A percentile compares a stretch with the other conserved stretches of the same genome.
phyloP scores from a whole-genome alignment of 2,888 invertebrate genomes.

The Perithous albicinctus region DNA sequence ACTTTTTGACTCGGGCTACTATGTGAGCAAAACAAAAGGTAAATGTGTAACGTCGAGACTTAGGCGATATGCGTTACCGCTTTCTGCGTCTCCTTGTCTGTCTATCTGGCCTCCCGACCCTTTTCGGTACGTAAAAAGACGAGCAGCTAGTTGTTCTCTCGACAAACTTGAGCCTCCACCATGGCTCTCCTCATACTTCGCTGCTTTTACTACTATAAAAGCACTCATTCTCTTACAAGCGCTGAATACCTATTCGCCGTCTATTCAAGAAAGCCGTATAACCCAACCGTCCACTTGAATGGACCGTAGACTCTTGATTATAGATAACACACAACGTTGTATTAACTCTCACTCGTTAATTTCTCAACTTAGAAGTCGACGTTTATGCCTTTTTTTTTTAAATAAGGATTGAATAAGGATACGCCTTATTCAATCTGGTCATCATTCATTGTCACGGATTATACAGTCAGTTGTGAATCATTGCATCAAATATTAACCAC shows the following conservation, averaged over 20 bases:
- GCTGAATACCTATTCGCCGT: slow-evolving; percentile 9
- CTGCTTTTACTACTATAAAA: slow-evolving; percentile 11
- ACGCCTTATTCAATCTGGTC: too few species aligned
- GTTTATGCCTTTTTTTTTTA: background rate
- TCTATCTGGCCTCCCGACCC: background rate
- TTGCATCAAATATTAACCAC: too few species aligned
- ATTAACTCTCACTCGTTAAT: slow-evolving; percentile 35
- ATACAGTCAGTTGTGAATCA: too few species aligned
- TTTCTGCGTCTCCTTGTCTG: background rate
- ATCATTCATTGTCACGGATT: too few species aligned
- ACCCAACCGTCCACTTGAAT: slow-evolving; percentile 12
- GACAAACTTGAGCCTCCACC: slow-evolving; percentile 27
- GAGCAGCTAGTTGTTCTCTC: slow-evolving; percentile 26
- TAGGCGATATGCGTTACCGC: slow-evolving; percentile 11
- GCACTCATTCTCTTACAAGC: slow-evolving; percentile 32
- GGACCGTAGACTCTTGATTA: slow-evolving; percentile 38
- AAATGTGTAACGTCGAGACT: slow-evolving; percentile 33
- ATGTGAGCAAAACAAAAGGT: slow-evolving; percentile 29
- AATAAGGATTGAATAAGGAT: too few species aligned
- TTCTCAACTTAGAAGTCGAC: slow-evolving; percentile 16
- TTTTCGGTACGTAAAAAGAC: slow-evolving; percentile 18
- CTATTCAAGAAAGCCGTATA: slow-evolving; percentile 17
- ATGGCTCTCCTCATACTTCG: background rate
- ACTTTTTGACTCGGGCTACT: slow-evolving; percentile 33
- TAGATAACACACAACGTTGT: slow-evolving; percentile 23